phyloP scores from a whole-genome alignment of 1,140 invertebrate genomes.

The Lepidotrigona ventralis region DNA sequence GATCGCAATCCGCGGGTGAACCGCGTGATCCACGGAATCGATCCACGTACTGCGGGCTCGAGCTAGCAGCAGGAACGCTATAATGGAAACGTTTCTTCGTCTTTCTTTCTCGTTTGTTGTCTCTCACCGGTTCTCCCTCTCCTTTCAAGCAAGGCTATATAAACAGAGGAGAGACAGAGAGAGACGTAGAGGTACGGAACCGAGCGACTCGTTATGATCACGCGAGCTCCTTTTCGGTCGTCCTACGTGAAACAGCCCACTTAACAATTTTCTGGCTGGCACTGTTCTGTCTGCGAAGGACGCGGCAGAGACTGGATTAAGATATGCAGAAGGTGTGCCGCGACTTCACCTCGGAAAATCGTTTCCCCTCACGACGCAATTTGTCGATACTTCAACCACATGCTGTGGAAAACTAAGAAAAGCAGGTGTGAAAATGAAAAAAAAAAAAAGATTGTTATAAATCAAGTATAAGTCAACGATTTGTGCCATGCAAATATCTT shows the following conservation, averaged over 20 bases:
- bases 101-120: constrained; percentile 22
- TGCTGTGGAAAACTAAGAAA: neutral
- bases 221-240: neutral
- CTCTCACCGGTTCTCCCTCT: constrained; percentile 16
- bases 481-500: no score
- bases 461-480: no score
- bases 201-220: neutral
- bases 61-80: constrained; percentile 19
- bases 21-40: neutral
- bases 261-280: neutral
- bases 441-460: no score
- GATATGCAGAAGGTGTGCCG: neutral
- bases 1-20: neutral
- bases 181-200: neutral
- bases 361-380: neutral
- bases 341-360: neutral
- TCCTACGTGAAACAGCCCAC: neutral
- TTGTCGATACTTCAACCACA: neutral
- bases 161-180: constrained; percentile 5
- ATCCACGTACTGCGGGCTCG: constrained; percentile 25
- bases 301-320: neutral
- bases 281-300: neutral
- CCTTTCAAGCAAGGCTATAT: neutral
- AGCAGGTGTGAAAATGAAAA: no score
- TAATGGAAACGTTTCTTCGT: constrained; percentile 13